phyloP scores from a whole-genome alignment of 2,888 invertebrate species.

The Tachina grossa region DNA sequence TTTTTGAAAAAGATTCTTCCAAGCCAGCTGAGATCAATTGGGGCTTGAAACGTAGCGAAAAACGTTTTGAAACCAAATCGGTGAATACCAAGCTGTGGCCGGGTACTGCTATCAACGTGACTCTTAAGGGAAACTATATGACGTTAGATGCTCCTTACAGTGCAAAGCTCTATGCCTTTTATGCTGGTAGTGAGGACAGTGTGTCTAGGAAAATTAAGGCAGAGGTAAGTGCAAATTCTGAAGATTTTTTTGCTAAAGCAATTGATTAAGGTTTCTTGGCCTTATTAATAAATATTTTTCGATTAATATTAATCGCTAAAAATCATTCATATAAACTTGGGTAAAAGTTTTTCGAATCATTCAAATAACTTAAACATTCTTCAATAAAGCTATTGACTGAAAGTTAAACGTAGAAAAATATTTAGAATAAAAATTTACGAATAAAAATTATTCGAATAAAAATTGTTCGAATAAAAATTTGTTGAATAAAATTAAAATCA shows the following conservation, averaged over 20 bases:
- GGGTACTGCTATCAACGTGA: conserved; percentile 92
- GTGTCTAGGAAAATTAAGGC: conserved; percentile 80
- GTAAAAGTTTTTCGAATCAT: no score
- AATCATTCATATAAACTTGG: no score
- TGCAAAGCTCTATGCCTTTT: conserved; percentile 87
- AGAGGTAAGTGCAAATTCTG: conserved; percentile 75
- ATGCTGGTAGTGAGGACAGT: conserved; percentile 80
- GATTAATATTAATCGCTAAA: no score
- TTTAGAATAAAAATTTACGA: no score
- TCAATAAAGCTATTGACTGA: no score
- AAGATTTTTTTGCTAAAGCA: background rate
- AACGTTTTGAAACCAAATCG: conserved; percentile 83
- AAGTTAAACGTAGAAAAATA: no score
- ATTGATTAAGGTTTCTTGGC: background rate
- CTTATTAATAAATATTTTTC: no score
- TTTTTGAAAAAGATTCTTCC: conserved; percentile 78
- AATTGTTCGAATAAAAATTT: no score
- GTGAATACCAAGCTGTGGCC: conserved; percentile 88
- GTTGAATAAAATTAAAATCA: no score
- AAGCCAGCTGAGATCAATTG: conserved; percentile 86
- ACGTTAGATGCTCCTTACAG: conserved; percentile 89
- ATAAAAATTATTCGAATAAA: no score
- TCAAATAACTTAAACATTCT: no score
- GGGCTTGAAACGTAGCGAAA: conserved; percentile 86
- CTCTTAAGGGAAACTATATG: conserved; percentile 88